These are phyloP conservation scores for Alectoris magna DNA, from an alignment of 2,797 vertebrate genomes.

Conservation along the genomic window DNA sequence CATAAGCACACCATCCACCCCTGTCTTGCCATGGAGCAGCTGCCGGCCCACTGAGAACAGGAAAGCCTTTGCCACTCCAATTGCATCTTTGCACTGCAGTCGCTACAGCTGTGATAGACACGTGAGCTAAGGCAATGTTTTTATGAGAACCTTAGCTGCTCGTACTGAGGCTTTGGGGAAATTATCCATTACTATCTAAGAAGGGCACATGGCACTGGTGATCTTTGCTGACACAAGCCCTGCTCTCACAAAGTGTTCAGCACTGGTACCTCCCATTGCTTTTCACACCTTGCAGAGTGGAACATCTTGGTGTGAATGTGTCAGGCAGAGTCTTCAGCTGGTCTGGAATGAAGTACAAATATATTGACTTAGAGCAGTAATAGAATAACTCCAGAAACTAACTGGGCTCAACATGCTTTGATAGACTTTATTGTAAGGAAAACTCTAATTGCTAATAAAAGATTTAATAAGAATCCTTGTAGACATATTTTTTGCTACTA, in stretches of 20 bases:
- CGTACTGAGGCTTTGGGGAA: neutral
- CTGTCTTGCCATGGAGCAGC: slow-evolving; percentile 26
- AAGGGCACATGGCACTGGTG: accelerated
- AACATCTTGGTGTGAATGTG: neutral
- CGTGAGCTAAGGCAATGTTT: neutral
- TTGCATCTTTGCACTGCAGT: neutral
- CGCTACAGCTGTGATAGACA: neutral
- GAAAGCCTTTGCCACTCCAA: slow-evolving; percentile 18
- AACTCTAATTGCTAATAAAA: neutral
- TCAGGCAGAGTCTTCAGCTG: neutral
- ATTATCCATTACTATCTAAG: neutral
- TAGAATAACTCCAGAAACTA: neutral
- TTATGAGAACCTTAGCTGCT: slow-evolving; percentile 9
- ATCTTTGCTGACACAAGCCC: slow-evolving; percentile 6
- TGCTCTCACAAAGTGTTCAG: neutral
- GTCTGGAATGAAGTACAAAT: neutral
- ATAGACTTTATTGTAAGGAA: neutral
- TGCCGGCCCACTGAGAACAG: neutral
- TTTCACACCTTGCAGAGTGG: neutral
- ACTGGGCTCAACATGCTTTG: neutral
- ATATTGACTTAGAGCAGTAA: neutral
- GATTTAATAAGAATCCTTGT: neutral
- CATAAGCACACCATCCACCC: slow-evolving; percentile 28
- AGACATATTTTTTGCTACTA: neutral
- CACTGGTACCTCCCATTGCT: neutral